phyloP scores from a whole-genome alignment of 2,797 vertebrate genomes.

The Syndactyla subalaris region DNA sequence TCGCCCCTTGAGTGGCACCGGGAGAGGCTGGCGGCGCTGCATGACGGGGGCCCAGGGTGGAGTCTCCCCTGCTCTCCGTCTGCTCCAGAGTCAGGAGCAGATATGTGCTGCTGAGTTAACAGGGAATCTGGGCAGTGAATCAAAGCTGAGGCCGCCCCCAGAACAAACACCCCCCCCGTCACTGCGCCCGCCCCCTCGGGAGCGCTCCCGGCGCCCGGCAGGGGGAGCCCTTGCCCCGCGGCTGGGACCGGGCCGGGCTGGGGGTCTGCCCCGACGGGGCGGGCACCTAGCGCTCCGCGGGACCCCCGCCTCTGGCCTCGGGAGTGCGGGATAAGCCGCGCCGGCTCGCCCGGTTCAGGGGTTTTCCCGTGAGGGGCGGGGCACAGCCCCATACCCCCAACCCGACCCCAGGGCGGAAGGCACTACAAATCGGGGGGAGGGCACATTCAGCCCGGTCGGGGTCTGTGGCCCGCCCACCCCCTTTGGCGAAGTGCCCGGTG shows the following conservation, averaged over 20 bases:
- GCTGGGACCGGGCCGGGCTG: background rate
- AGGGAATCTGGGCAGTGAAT: background rate
- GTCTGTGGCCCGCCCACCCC: too few species aligned
- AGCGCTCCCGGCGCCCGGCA: conserved; percentile 32
- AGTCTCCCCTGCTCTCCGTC: background rate
- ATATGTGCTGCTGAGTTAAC: rapidly evolving
- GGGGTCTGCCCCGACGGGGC: background rate
- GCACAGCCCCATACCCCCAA: background rate
- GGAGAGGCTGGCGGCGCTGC: background rate
- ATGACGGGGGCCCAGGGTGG: background rate
- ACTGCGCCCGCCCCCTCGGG: background rate
- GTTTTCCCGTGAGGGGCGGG: background rate
- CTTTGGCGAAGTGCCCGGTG: rapidly evolving
- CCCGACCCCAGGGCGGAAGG: too few species aligned
- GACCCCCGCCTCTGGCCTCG: background rate
- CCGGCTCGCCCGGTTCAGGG: background rate
- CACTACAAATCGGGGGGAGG: background rate
- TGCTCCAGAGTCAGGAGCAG: background rate
- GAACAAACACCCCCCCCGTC: too few species aligned
- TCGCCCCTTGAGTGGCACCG: background rate
- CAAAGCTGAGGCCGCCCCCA: background rate
- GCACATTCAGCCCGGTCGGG: background rate
- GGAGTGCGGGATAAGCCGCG: rapidly evolving
- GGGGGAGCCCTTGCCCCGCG: conserved; percentile 63
- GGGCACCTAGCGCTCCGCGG: background rate